Conservation (phyloP, 2,888 invertebrate genomes). For the Alloscopus bannaensis region DNA sequence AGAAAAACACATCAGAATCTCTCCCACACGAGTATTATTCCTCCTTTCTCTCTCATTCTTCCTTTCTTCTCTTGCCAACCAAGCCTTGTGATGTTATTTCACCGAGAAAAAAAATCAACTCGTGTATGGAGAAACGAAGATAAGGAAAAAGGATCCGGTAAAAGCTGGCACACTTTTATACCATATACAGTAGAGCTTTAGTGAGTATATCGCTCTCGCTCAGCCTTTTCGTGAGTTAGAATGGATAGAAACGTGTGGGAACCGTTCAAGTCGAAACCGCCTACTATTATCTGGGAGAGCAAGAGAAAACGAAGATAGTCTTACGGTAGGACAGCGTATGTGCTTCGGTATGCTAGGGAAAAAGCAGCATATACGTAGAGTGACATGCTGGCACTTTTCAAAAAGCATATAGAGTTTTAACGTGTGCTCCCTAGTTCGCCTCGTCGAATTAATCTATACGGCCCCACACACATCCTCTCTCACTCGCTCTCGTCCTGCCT, state of each 20-base stretch:
- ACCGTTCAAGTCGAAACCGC: constrained; percentile 52
- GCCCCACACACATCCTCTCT: no score
- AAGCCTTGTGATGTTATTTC: neutral
- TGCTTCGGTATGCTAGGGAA: no score
- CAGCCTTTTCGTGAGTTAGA: neutral
- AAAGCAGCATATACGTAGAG: no score
- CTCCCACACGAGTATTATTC: neutral
- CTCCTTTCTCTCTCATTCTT: neutral
- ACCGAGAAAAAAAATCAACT: neutral
- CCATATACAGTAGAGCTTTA: constrained; percentile 3
- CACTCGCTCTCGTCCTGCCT: no score
- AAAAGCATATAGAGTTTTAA: no score
- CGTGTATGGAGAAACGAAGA: neutral
- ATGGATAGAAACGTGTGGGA: constrained; percentile 46
- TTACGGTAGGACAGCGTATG: no score
- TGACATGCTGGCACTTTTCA: no score
- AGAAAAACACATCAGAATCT: neutral
- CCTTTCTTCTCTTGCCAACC: neutral
- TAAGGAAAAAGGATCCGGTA: constrained; percentile 13
- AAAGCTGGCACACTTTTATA: neutral
- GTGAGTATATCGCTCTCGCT: neutral
- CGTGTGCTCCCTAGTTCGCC: no score
- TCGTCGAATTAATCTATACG: no score
- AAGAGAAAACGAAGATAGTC: constrained; percentile 20
- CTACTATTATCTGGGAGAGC: constrained; percentile 26